These are phyloP conservation scores for Zosterops japonicus DNA, from an alignment of 2,113 vertebrate genomes.

Conservation along the genomic window DNA sequence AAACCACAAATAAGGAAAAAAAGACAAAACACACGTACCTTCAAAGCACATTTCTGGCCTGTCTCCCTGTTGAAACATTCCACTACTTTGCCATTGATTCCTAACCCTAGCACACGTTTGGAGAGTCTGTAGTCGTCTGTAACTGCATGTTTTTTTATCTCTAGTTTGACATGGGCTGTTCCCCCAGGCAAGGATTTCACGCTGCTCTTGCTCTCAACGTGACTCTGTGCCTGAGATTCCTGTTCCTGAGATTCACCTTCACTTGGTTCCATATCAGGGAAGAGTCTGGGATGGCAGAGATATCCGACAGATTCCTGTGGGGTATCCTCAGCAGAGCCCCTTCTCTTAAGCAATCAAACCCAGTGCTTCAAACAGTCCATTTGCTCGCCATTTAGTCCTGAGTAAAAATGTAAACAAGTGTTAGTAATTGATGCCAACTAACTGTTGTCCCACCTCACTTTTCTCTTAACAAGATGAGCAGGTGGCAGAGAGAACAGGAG, in stretches of 20 bases:
- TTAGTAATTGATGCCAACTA: background rate
- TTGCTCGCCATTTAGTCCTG: conserved; percentile 10
- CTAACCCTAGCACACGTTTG: conserved; percentile 91
- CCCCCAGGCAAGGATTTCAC: conserved; percentile 57
- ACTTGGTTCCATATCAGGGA: conserved; percentile 60
- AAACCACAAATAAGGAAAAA: background rate
- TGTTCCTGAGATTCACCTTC: conserved; percentile 16
- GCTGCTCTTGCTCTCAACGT: conserved; percentile 55
- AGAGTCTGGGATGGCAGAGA: background rate
- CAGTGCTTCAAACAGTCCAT: conserved; percentile 17
- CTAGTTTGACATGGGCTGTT: conserved; percentile 72
- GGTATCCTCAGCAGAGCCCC: background rate
- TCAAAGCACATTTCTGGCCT: conserved; percentile 93
- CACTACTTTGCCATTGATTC: conserved; percentile 96
- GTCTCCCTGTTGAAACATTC: conserved; percentile 90
- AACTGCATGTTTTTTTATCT: conserved; percentile 93
- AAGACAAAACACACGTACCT: conserved; percentile 77
- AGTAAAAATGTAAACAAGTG: background rate
- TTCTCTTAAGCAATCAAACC: background rate
- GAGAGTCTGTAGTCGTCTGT: conserved; percentile 96
- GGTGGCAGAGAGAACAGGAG: background rate
- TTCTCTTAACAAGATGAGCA: background rate
- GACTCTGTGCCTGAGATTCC: conserved; percentile 40
- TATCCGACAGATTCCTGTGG: background rate
- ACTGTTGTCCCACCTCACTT: background rate